Evolutionary conservation across 2,888 invertebrate species (phyloP), one percentile per base, ranked within the genome.

Genomic region (Harmothoe impar): DNA sequence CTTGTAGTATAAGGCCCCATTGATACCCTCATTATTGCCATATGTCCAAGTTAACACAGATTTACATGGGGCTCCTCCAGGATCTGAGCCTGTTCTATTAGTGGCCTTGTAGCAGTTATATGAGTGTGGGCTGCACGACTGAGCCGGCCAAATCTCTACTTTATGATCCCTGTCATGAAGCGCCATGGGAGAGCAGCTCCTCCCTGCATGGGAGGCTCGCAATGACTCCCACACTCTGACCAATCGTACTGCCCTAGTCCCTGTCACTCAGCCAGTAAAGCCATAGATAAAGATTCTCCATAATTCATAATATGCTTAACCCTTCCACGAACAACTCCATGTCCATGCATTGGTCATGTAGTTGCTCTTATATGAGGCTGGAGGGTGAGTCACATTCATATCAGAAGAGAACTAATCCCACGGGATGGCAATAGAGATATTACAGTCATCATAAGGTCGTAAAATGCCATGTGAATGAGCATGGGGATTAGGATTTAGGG

Each of bases 261-360:
- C 25, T 72, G 72, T 72, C 31, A 72, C 72, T 72, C 72, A 72
- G 72, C 25, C 72, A 15, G 72, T 72, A 72, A 72, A 72, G 72
- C 72, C 25, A 15, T 3, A n/a, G 72, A 72, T 72, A 72, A 72
- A 23, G 72, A 72, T 5, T 15, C 20, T 15, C 29, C 31, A 72
- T 72, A 72, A 72, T 72, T 72, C 72, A 72, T 72, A 72, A 72
- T 62, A 43, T 62, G 0, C 72, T 29, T 72, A 72, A 72, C 72
- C 31, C 72, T 72, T 72, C 15, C 72, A 25, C 31, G 29, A 72
- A 5, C 29, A 25, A 15, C 72, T 29, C 31, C 72, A 3, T 29
- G 29, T 72, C 72, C 29, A 15, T 15, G 72, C 72, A n/a, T n/a
- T 62, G 62, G 3, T 3, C n/a, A 15, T 5, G 62, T 62, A 20